Base-by-base conservation (phyloP, 64 coral and sea anemone genomes). In the Actinia tenebrosa region DNA sequence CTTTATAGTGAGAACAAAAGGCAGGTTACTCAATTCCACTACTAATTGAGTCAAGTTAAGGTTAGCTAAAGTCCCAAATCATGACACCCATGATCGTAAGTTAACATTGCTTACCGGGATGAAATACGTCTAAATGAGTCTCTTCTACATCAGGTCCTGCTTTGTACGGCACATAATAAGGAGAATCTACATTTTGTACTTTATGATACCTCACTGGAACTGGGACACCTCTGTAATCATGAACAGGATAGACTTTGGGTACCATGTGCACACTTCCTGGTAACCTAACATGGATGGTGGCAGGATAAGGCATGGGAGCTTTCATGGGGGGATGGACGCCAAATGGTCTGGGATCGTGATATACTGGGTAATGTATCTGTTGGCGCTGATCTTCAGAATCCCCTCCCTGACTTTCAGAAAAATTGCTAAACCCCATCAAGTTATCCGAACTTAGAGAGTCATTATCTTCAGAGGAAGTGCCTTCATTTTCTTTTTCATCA, bases 81-180 rank as follows among this genome's bases (percentile, higher is more conserved):
- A 37, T 37, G 30, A 37, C 4, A 50, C 47, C 47, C 47, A 50
- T 50, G 47, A 50, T 50, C 4, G 47, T 50, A 50, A 58, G 56
- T 58, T 58, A 11, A 58, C 56, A 58, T 58, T 45, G 58, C 87
- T 44, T 22, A 93, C 92, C 88, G 56, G 92, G 86, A 52, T 92
- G 83, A 27, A 66, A 86, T 5, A 94, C 88, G 42, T 94, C 68
- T 46, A 94, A 19, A 26, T 94, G 84, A 4, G 63, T 77, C 10
- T 72, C 78, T 7, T 7, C 86, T 3, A 80, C 69, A 30, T 94
- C 88, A 27, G 88, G 84, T 7, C 27, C 54, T 15, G 83, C 16
- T 56, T 61, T 82, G 52, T 87, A 89, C 52, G 93, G 89, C 9
- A 95, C 78, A 53, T 91, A 91, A 58, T 86, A 80, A 16, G 93